Evolutionary conservation across 2,797 vertebrate species (phyloP).

Genomic region (Hozukius guyotensis): DNA sequence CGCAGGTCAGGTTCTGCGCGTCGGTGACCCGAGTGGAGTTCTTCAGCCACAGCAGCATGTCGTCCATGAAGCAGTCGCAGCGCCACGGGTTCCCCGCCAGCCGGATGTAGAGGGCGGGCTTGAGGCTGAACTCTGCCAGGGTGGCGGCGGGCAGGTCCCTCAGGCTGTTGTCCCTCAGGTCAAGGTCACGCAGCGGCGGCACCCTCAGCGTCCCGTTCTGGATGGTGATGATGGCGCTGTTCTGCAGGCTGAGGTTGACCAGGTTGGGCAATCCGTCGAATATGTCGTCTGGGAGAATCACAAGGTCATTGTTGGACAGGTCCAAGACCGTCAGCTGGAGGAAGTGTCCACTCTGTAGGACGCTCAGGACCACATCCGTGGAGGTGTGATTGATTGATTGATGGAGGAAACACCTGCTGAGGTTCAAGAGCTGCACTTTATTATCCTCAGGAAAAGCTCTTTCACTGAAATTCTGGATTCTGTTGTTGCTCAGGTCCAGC

Average conservation of each 20-base stretch:
- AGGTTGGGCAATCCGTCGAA: conserved; percentile 81
- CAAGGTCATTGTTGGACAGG: conserved; percentile 84
- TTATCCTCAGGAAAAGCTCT: conserved; percentile 81
- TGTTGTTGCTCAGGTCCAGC: conserved; percentile 92
- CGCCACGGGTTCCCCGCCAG: conserved; percentile 89
- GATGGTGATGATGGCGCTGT: conserved; percentile 89
- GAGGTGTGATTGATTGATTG: conserved; percentile 15
- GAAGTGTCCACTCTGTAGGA: conserved; percentile 69
- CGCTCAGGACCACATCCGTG: conserved; percentile 13
- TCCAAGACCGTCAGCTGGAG: conserved; percentile 80
- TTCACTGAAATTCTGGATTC: conserved; percentile 78
- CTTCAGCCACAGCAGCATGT: conserved; percentile 89
- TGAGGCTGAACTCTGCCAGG: conserved; percentile 77
- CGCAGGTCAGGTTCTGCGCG: conserved; percentile 83
- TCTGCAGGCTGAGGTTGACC: conserved; percentile 85
- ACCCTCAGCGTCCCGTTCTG: conserved; percentile 78
- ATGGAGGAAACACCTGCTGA: conserved; percentile 76
- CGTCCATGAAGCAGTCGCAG: conserved; percentile 88
- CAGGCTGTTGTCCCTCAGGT: conserved; percentile 90
- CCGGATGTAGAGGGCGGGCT: conserved; percentile 74
- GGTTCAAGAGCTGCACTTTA: conserved; percentile 82
- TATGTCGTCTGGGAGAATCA: conserved; percentile 79
- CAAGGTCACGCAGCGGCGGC: conserved; percentile 82
- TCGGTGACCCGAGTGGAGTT: conserved; percentile 81
- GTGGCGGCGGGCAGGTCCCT: conserved; percentile 78